Evolutionary conservation across 1,140 invertebrate genomes (phyloP), one percentile per base, ranked within the genome.

Genomic region (Drosophila ambigua): DNA sequence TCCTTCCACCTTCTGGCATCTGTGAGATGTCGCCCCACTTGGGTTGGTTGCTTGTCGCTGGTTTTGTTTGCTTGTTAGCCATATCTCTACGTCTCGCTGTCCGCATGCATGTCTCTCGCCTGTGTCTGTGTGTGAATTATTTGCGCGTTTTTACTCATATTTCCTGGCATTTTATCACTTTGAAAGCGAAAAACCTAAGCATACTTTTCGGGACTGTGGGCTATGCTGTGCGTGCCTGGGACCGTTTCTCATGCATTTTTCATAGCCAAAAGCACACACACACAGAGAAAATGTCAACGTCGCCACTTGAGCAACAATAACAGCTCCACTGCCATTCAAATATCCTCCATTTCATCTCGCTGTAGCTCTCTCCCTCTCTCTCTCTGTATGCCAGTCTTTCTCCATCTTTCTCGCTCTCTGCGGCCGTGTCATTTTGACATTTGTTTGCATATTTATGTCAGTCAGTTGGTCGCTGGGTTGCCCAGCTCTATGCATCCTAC

Each of bases 401-500:
- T 46, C 43, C 9, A 9, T 49, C 31, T 13, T 35, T 7, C 26
- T 44, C 9, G 55, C n/a, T 50, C 23, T 15, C 72, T 61, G 67
- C 51, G 53, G 63, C 63, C 44, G 46, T 82, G 81, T 87, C 87
- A 81, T 82, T 87, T 85, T 87, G 85, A 90, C 87, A 90, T 90
- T 90, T 90, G 87, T 90, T 90, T 90, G 78, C 85, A 81, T 88
- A 88, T 88, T 88, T 83, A 88, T 88, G 83, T 88, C 83, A 87
- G 82, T 82, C 66, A 78, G 61, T 84, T 76, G 73, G 82, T 87
- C 81, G 65, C 62, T 85, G 48, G 77, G 81, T 84, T 77, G 77
- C 66, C 79, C 61, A 49, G 57, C 60, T 69, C 8, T 44, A 51
- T 45, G 63, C 63, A 43, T 63, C 31, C 8, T 31, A 31, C 7